Percentiles rank a stretch among this genome's conserved stretches.
Conservation (phyloP, 2,113 vertebrate genomes). For the Terrapene triunguis region DNA sequence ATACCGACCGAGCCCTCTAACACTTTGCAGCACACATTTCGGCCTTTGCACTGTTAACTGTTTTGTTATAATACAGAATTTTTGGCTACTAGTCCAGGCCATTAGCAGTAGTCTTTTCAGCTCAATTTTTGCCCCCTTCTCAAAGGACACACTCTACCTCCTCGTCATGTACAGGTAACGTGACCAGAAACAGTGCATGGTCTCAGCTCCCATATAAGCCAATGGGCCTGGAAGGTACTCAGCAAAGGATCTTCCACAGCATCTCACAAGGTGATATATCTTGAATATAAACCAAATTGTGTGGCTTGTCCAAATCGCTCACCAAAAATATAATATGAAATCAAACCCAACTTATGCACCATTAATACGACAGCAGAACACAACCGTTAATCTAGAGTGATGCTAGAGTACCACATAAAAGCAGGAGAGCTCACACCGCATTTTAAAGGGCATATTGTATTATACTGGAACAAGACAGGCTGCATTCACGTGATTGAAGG, state of each 20-base stretch:
- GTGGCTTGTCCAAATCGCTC: slow-evolving; percentile 22
- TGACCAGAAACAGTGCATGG: neutral
- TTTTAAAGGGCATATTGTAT: slow-evolving; percentile 12
- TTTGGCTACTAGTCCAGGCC: neutral
- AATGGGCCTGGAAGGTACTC: neutral
- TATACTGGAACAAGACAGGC: neutral
- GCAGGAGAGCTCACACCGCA: neutral
- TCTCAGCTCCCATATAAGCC: slow-evolving; percentile 28
- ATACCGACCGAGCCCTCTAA: neutral
- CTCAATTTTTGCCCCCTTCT: slow-evolving; percentile 7
- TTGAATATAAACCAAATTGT: neutral
- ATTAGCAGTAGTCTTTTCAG: neutral
- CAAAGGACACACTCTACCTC: neutral
- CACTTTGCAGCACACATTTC: neutral
- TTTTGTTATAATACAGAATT: neutral
- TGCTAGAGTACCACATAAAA: neutral
- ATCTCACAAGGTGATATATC: neutral
- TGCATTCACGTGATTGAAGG: neutral
- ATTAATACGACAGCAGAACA: neutral
- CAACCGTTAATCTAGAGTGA: slow-evolving; percentile 34
- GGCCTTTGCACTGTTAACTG: neutral
- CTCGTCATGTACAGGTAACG: neutral
- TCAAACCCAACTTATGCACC: slow-evolving; percentile 18
- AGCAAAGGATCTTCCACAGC: neutral
- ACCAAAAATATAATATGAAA: slow-evolving; percentile 14